Conservation (phyloP, 2,797 vertebrate genomes). For the Anolis apletophallus region DNA sequence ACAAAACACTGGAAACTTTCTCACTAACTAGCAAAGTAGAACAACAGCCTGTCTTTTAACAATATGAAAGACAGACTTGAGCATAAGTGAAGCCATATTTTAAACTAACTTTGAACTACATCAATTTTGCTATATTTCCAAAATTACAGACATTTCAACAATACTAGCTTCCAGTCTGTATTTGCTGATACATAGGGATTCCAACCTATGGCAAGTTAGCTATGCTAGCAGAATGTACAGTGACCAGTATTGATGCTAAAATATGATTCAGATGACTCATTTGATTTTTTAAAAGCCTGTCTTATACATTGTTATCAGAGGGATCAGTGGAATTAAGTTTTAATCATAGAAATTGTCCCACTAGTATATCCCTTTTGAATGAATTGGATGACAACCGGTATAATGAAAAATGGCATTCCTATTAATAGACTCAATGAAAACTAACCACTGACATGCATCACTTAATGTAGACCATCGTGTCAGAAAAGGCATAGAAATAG, state of each 20-base stretch:
- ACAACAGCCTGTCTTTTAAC: too few species aligned
- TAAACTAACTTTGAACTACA: too few species aligned
- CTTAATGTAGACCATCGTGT: neutral
- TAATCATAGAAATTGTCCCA: neutral
- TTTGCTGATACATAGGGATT: neutral
- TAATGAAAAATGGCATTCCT: neutral
- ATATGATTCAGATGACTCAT: neutral
- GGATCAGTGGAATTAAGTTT: neutral
- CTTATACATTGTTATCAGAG: neutral
- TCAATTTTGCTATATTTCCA: too few species aligned
- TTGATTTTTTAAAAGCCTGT: neutral
- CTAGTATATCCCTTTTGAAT: neutral
- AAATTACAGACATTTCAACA: too few species aligned
- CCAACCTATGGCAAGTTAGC: neutral
- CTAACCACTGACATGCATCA: neutral
- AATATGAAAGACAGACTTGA: too few species aligned
- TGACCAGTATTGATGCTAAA: neutral
- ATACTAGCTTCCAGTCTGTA: too few species aligned
- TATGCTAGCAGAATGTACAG: neutral
- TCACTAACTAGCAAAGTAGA: too few species aligned
- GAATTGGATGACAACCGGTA: neutral
- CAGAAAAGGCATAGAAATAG: neutral
- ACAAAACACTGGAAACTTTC: too few species aligned
- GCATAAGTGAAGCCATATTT: too few species aligned
- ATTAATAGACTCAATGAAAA: neutral